Evolutionary conservation across 2,888 invertebrate species (phyloP).

Genomic region (Aquatica leii): DNA sequence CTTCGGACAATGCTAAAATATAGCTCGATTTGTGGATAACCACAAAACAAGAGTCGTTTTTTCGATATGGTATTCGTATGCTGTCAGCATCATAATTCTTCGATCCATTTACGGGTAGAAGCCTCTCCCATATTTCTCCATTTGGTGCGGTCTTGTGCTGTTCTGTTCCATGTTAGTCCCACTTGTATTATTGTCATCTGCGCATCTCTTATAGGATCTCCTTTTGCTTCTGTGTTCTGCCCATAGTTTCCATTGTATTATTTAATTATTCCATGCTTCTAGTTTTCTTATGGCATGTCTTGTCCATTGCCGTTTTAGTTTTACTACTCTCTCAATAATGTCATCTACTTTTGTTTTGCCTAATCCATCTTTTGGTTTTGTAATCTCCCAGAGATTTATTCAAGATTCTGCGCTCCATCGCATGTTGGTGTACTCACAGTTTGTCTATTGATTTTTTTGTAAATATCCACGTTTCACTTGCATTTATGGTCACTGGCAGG

Average conservation of each 20-base stretch:
- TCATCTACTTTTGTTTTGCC: slow-evolving; percentile 18
- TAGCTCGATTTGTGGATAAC: too few species aligned
- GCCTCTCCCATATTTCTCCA: too few species aligned
- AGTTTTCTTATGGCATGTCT: too few species aligned
- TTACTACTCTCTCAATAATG: slow-evolving; percentile 4
- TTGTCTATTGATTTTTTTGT: not conserved
- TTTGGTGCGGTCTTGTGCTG: too few species aligned
- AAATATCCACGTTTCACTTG: slow-evolving; percentile 8
- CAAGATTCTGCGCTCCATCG: not conserved
- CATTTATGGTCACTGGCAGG: slow-evolving; percentile 8
- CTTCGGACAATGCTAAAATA: too few species aligned
- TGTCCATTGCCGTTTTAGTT: slow-evolving; percentile 16
- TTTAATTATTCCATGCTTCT: too few species aligned
- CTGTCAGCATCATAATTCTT: too few species aligned
- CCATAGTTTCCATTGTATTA: too few species aligned
- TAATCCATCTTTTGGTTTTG: not conserved
- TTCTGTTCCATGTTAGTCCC: too few species aligned
- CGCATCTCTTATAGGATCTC: not conserved
- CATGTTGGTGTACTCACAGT: not conserved
- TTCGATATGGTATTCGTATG: too few species aligned
- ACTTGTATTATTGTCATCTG: not conserved
- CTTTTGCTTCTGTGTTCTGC: not conserved
- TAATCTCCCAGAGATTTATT: not conserved
- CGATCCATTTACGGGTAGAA: too few species aligned
- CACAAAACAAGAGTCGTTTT: too few species aligned